phyloP scores from a whole-genome alignment of 1,140 invertebrate genomes.

The Diplogasteroides magnus region DNA sequence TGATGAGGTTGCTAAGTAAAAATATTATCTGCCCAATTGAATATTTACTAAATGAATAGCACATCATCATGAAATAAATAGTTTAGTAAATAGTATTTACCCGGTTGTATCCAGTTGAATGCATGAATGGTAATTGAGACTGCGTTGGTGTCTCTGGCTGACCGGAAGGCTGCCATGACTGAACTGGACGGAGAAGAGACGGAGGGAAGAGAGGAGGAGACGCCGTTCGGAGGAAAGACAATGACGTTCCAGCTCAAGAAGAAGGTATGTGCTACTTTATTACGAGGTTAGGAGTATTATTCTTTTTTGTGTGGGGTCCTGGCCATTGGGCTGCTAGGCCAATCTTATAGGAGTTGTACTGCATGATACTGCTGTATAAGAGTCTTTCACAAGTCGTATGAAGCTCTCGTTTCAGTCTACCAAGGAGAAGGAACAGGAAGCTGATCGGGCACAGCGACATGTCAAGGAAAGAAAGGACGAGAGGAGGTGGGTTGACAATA shows the following conservation, averaged over 20 bases:
- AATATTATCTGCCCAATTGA: no score
- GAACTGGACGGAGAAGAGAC: conserved; percentile 4
- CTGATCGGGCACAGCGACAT: neutral
- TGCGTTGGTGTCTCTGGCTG: conserved; percentile 6
- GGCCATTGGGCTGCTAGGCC: no score
- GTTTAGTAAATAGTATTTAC: no score
- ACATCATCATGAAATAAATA: no score
- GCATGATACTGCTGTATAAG: no score
- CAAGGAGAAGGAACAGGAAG: neutral
- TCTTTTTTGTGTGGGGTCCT: no score
- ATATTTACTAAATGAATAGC: no score
- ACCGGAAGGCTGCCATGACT: conserved; percentile 17
- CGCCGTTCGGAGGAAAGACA: conserved; percentile 41
- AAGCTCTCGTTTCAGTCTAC: neutral
- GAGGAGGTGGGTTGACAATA: neutral
- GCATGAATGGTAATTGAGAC: no score
- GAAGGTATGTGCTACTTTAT: conserved; percentile 2
- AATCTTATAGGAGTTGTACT: no score
- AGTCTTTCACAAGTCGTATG: neutral
- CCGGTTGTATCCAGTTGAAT: no score
- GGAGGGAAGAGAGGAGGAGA: conserved; percentile 23
- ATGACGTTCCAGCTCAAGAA: conserved; percentile 40
- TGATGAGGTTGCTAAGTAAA: neutral
- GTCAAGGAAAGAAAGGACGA: neutral
- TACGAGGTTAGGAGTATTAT: no score